These are phyloP conservation scores for Choreutis nemorana DNA, from an alignment of 2,888 invertebrate species.

Conservation along the genomic window DNA sequence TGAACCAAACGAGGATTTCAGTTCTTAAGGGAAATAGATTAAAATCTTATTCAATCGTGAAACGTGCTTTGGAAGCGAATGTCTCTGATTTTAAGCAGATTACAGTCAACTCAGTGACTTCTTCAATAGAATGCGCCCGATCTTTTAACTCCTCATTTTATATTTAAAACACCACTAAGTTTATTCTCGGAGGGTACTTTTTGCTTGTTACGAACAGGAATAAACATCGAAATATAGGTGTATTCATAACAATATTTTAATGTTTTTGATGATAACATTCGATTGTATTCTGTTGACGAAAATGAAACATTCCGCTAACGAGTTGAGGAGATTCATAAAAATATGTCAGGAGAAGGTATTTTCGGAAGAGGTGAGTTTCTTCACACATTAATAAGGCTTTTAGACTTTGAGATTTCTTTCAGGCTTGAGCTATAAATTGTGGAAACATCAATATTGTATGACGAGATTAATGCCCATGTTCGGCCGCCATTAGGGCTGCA, in stretches of 20 bases:
- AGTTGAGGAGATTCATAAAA: slow-evolving; percentile 45
- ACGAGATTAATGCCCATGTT: slow-evolving; percentile 64
- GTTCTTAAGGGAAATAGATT: slow-evolving; percentile 47
- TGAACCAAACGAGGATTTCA: slow-evolving; percentile 29
- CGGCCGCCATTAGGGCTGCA: slow-evolving; percentile 55
- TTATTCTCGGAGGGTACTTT: slow-evolving; percentile 28
- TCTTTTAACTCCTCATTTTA: slow-evolving; percentile 28
- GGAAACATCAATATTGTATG: slow-evolving; percentile 62
- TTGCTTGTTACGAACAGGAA: slow-evolving; percentile 21
- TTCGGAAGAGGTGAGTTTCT: slow-evolving; percentile 49
- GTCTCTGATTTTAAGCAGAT: slow-evolving; percentile 49
- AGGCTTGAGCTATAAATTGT: slow-evolving; percentile 54
- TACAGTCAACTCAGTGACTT: slow-evolving; percentile 37
- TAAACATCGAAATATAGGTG: slow-evolving; percentile 25
- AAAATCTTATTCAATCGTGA: slow-evolving; percentile 47
- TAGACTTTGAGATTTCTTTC: slow-evolving; percentile 53
- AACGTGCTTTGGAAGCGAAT: slow-evolving; percentile 55
- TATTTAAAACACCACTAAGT: slow-evolving; percentile 26
- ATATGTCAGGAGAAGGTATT: slow-evolving; percentile 40
- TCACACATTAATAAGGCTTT: slow-evolving; percentile 62
- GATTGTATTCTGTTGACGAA: slow-evolving; percentile 55
- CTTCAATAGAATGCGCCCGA: slow-evolving; percentile 30
- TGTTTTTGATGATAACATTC: slow-evolving; percentile 55
- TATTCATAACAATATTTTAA: slow-evolving; percentile 43
- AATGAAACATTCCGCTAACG: slow-evolving; percentile 54